Evolutionary conservation across 2,113 vertebrate genomes (phyloP).

Genomic region (Brienomyrus longianalis): DNA sequence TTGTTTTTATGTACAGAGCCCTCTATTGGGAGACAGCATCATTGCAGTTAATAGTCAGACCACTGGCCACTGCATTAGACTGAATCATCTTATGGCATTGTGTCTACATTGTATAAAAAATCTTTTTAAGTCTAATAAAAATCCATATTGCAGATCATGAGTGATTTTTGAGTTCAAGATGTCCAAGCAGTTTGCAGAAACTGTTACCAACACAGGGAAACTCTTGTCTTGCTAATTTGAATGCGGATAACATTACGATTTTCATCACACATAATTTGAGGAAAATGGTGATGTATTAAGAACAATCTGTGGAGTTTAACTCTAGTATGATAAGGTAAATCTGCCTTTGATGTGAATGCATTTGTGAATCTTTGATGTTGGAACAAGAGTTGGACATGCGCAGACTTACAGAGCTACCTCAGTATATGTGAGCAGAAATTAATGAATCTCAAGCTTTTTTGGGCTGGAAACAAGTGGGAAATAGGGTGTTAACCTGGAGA

Average conservation of each 20-base stretch:
- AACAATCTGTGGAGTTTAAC: background rate
- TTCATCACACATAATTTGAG: background rate
- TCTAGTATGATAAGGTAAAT: background rate
- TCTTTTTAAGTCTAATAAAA: background rate
- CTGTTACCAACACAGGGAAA: background rate
- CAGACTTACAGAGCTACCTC: background rate
- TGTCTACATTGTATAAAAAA: background rate
- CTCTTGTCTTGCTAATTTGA: background rate
- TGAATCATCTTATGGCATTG: background rate
- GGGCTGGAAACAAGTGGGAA: background rate
- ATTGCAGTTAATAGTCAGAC: background rate
- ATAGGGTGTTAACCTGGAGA: background rate
- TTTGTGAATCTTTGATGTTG: background rate
- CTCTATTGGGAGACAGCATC: conserved; percentile 16
- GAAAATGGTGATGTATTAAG: background rate
- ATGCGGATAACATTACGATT: background rate
- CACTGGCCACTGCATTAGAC: background rate
- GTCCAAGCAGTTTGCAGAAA: background rate
- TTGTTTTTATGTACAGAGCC: conserved; percentile 16
- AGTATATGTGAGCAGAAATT: background rate
- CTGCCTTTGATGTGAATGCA: background rate
- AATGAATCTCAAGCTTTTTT: background rate
- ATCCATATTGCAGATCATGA: background rate
- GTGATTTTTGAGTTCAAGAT: background rate
- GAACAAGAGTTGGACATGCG: background rate